Evolutionary conservation across 1,140 invertebrate species (phyloP), one percentile per base, ranked within the genome.

Genomic region (Caerostris extrusa): DNA sequence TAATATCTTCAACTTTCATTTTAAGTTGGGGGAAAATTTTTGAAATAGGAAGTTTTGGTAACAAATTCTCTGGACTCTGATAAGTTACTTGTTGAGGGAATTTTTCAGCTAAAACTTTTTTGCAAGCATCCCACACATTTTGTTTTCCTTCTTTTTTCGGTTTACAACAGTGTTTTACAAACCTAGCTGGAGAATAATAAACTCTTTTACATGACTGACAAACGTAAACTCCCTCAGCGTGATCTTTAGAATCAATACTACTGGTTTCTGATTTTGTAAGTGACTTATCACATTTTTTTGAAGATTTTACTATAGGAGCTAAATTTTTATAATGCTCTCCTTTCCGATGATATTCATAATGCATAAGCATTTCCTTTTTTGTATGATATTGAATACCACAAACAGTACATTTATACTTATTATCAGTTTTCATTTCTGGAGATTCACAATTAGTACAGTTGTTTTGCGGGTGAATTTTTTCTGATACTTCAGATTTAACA

Each of bases 81-180:
- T 34, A 50, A 77, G 71, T 3, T 50, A 4, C 71, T 10, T 12
- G 50, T 53, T 77, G 71, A 77, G 4, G 34, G 3, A 34, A 77
- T 50, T 77, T 77, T 50, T 77, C 10, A 77, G 71, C 34, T 50
- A 77, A 77, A 50, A 53, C 71, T 77, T 77, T 77, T 8, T 77
- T 77, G 14, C 71, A 77, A 53, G 71, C 71, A 12, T 77, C 71
- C 71, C 71, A 77, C 14, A 77, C 71, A 77, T 34, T 77, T 50
- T 19, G 34, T 53, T 77, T 77, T 77, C 53, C 8, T 50, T 53
- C 34, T 50, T 77, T 77, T 50, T 3, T 5, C 8, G 7, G 12
- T 77, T 77, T 77, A 50, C 34, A 77, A 0, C 10, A 50, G 53
- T 77, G 71, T 0, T 14, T 14, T 14, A 14, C 53, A 50, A 12